Evolutionary conservation across 1,140 invertebrate species (phyloP).

Genomic region (Radopholus similis): DNA sequence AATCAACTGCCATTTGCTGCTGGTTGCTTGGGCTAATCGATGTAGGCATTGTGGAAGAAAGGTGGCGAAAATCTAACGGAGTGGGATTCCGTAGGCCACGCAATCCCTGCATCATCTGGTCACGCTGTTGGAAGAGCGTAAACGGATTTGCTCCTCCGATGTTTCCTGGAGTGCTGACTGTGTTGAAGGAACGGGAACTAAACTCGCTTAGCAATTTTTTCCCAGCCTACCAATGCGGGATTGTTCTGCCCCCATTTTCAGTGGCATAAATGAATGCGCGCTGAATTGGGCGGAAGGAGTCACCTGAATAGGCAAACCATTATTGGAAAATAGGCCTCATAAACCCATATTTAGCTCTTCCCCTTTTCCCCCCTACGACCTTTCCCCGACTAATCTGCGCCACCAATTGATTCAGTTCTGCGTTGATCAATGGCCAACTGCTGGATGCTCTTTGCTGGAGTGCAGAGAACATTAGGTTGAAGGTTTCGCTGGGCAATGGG

Average conservation of each 20-base stretch:
- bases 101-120: slow-evolving; percentile 9
- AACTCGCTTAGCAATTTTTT: neutral
- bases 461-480: slow-evolving; percentile 36
- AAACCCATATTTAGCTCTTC: too few species aligned
- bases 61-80: neutral
- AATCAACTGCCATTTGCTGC: slow-evolving; percentile 1
- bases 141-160: neutral
- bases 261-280: neutral
- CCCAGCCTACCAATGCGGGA: neutral
- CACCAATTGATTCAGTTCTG: slow-evolving; percentile 28
- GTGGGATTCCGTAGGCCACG: slow-evolving; percentile 7
- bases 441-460: slow-evolving; percentile 25
- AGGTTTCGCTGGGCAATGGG: slow-evolving; percentile 33
- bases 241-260: neutral
- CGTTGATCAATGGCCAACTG: slow-evolving; percentile 23
- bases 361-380: too few species aligned
- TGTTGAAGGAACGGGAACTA: neutral
- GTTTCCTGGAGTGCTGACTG: neutral
- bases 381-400: slow-evolving; percentile 24
- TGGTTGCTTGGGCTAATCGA: neutral
- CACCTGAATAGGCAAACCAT: neutral
- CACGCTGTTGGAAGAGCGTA: slow-evolving; percentile 5
- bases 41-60: neutral
- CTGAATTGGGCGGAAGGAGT: neutral
- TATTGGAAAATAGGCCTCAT: neutral